Evolutionary conservation across 2,888 invertebrate genomes (phyloP).

Genomic region (Dicycla oo): DNA sequence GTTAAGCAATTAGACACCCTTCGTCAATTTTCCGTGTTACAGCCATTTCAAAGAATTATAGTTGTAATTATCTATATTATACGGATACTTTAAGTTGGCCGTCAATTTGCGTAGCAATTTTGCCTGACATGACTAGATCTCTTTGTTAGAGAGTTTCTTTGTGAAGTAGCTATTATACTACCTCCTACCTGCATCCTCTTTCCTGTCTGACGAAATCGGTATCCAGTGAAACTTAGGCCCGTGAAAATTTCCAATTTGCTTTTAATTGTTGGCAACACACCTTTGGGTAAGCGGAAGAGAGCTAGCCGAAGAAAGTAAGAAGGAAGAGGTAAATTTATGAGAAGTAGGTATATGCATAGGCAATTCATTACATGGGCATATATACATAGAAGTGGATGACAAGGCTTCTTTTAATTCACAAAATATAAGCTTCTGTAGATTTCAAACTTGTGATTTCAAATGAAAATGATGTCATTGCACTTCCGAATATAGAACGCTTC

Average conservation of each 20-base stretch:
- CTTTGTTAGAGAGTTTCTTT: neutral
- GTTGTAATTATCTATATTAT: neutral
- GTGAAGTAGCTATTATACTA: too few species aligned
- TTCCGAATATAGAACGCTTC: neutral
- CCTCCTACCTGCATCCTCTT: too few species aligned
- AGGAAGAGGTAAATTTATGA: too few species aligned
- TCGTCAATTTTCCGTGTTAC: neutral
- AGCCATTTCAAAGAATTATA: neutral
- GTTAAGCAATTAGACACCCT: neutral
- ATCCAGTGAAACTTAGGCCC: neutral
- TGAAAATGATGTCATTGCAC: neutral
- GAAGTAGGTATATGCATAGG: too few species aligned
- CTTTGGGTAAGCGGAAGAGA: neutral
- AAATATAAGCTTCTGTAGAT: neutral
- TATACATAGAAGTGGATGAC: too few species aligned
- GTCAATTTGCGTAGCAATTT: too few species aligned
- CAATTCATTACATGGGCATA: too few species aligned
- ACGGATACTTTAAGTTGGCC: neutral
- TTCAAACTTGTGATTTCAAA: neutral
- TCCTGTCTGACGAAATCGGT: neutral
- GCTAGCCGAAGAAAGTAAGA: too few species aligned
- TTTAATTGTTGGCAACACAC: neutral
- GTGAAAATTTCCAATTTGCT: neutral
- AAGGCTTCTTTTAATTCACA: too few species aligned
- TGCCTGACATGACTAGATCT: neutral